Base-by-base conservation (phyloP, 2,113 vertebrate genomes). In the Cariama cristata region DNA sequence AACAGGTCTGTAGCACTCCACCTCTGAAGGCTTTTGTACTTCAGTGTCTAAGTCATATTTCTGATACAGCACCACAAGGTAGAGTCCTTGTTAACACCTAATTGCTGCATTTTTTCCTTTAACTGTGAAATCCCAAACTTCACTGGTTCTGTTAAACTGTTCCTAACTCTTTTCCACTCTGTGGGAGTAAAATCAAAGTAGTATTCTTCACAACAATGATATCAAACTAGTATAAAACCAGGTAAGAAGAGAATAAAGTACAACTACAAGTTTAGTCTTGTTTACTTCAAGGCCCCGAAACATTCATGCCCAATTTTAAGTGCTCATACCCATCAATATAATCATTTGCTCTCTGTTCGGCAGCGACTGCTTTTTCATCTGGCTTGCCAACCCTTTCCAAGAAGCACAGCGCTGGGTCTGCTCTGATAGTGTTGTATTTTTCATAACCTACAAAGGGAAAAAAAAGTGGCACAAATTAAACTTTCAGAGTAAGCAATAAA, bases 391-490 rank as follows among this genome's bases (percentile, higher is more conserved):
- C 99, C 33, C 99, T 98, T 81, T 99, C 99, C 97, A 99, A 98
- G 97, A 99, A 99, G 98, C 99, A 99, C 64, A 99, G 97, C 1
- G 98, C 98, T 10, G 99, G 98, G 95, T 99, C 99, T 91, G 99
- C 99, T 93, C 99, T 98, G 83, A 99, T 99, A 27, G 99, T 99
- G 98, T 99, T 99, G 94, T 99, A 99, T 96, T 99, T 99, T 97
- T 99, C 99, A 98, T 99, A 99, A 96, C 99, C 99, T 99, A 88
- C 2, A 75, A 93, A 53, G 33, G 5, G 85, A 86, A 23, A 83
- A 49, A 55, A 76, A 33, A 23, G 32, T 6, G 20, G 52, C 8
- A 91, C 12, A 68, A 79, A 47, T 11, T 59, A 17, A 77, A 49
- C 44, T 75, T 32, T 33, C 52, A 28, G 55, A 58, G 26, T 30